A percentile compares a stretch with the other conserved stretches of the same genome.
These are phyloP conservation scores for Dorcus parallelipipedus DNA, from an alignment of 2,888 invertebrate species.

Conservation along the genomic window DNA sequence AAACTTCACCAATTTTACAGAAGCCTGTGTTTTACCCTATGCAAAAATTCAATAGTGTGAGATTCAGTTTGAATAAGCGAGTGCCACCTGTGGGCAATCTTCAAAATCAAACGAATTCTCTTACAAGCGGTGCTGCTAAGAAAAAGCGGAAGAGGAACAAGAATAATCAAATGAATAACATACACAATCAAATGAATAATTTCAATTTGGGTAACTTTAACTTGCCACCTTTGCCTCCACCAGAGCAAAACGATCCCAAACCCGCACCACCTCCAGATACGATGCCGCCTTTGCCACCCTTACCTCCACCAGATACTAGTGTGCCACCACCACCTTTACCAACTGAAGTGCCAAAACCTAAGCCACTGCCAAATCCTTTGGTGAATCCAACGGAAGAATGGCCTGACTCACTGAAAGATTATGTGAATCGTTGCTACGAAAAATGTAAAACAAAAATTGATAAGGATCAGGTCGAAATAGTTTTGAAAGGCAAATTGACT, in stretches of 20 bases:
- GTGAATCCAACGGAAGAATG: constrained; percentile 65
- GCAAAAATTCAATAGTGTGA: constrained; percentile 52
- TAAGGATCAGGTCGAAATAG: constrained; percentile 91
- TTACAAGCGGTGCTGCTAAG: constrained; percentile 59
- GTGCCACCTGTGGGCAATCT: constrained; percentile 36
- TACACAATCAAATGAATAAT: constrained; percentile 41
- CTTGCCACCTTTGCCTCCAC: constrained; percentile 53
- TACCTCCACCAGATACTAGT: constrained; percentile 49
- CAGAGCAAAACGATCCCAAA: constrained; percentile 48
- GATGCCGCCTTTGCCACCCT: constrained; percentile 54
- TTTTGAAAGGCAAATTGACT: constrained; percentile 90
- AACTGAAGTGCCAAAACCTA: constrained; percentile 33
- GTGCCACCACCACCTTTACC: constrained; percentile 47
- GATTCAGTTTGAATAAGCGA: constrained; percentile 54
- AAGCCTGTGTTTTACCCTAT: constrained; percentile 41
- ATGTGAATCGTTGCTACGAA: constrained; percentile 88
- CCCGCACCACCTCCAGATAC: constrained; percentile 57
- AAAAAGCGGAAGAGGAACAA: constrained; percentile 76
- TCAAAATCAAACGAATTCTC: constrained; percentile 44
- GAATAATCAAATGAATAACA: constrained; percentile 48
- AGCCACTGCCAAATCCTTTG: constrained; percentile 42
- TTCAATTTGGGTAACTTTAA: constrained; percentile 40
- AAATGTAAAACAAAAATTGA: constrained; percentile 85
- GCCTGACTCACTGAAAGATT: constrained; percentile 78
- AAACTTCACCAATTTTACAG: constrained; percentile 40